These are phyloP conservation scores for Pterobdella sp. DNA, from an alignment of 2,888 invertebrate species.

Conservation along the genomic window DNA sequence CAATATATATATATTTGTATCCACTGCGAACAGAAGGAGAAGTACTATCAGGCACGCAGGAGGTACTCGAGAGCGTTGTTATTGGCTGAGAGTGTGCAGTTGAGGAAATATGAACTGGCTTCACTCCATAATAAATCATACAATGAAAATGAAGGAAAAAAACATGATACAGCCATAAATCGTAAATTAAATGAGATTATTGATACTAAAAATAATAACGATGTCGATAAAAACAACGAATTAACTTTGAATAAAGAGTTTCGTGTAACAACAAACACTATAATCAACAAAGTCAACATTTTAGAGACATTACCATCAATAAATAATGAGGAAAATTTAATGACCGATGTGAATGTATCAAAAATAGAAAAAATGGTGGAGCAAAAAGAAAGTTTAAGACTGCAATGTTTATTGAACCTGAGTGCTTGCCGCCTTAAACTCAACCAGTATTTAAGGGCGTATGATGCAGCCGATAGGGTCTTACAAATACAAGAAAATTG, in stretches of 20 bases:
- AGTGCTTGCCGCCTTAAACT: conserved; percentile 27
- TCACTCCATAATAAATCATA: background rate
- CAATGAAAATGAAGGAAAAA: background rate
- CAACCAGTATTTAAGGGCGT: conserved; percentile 26
- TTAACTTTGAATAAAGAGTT: background rate
- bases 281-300: background rate
- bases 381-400: conserved; percentile 2
- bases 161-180: background rate
- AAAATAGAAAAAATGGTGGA: background rate
- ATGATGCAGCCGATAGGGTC: conserved; percentile 20
- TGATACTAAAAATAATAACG: background rate
- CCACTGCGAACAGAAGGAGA: background rate
- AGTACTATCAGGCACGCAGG: conserved; percentile 13
- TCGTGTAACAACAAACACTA: background rate
- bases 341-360: background rate
- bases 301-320: background rate
- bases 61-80: conserved; percentile 11
- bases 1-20: background rate
- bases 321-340: background rate
- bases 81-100: conserved; percentile 12
- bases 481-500: conserved; percentile 21
- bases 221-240: background rate
- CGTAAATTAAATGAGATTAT: too few species aligned
- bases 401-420: conserved; percentile 20
- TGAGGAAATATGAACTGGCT: background rate